Conservation (phyloP, 2,113 vertebrate genomes). For the Ardeotis arabs region DNA sequence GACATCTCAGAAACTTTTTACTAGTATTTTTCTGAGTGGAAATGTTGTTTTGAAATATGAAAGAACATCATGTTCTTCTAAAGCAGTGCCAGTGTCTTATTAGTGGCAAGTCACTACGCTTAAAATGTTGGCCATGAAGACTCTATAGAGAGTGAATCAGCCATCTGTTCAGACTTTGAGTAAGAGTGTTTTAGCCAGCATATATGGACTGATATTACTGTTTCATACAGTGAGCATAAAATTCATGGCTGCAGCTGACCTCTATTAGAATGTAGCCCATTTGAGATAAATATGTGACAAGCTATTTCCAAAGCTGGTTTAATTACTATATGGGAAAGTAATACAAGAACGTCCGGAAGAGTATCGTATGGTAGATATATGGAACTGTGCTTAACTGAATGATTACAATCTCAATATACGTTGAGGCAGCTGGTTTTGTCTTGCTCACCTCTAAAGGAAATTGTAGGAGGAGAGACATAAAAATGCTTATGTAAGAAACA, state of each 20-base stretch:
- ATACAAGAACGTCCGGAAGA: background rate
- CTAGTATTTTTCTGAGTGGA: background rate
- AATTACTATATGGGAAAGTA: background rate
- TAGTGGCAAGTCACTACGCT: constrained; percentile 27
- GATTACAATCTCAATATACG: background rate
- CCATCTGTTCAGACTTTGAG: constrained; percentile 28
- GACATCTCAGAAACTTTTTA: constrained; percentile 14
- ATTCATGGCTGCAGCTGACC: constrained; percentile 19
- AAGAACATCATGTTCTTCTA: constrained; percentile 41
- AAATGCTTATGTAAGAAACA: background rate
- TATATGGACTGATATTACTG: constrained; percentile 24
- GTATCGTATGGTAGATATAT: background rate
- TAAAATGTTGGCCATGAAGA: constrained; percentile 33
- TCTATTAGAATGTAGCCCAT: background rate
- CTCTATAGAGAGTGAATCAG: constrained; percentile 5
- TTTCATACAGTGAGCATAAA: constrained; percentile 5
- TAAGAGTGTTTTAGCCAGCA: background rate
- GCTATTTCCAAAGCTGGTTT: constrained; percentile 26
- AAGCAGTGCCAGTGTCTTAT: constrained; percentile 34
- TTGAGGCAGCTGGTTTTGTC: background rate
- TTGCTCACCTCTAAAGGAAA: background rate
- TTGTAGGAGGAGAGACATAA: background rate
- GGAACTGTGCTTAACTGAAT: background rate
- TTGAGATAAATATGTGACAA: background rate
- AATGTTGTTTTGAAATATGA: constrained; percentile 25